phyloP scores from a whole-genome alignment of 1,140 invertebrate species.

The Grapholita molesta region DNA sequence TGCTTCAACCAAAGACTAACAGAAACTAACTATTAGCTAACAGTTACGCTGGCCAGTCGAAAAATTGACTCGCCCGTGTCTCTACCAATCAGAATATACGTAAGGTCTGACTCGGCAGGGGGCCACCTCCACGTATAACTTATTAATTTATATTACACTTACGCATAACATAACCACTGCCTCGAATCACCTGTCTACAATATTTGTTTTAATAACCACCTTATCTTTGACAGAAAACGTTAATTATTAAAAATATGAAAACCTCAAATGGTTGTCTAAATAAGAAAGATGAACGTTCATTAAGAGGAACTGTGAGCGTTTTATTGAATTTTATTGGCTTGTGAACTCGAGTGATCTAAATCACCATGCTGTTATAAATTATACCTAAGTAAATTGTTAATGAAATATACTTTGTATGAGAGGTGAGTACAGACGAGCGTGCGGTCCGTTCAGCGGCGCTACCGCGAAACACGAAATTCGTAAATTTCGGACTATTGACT shows the following conservation, averaged over 20 bases:
- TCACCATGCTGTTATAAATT: constrained; percentile 31
- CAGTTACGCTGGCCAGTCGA: not conserved
- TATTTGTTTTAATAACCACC: constrained; percentile 59
- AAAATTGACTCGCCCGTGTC: not conserved
- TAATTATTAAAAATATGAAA: constrained; percentile 72
- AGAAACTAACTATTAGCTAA: not conserved
- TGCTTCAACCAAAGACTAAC: no score
- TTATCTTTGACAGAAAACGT: constrained; percentile 45
- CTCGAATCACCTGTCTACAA: constrained; percentile 59
- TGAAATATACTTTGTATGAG: constrained; percentile 30
- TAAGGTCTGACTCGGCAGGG: constrained; percentile 43
- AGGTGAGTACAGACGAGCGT: no score
- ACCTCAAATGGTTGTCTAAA: constrained; percentile 51
- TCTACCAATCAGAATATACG: not conserved
- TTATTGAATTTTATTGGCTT: constrained; percentile 48
- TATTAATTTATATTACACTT: constrained; percentile 72
- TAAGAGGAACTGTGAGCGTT: constrained; percentile 49
- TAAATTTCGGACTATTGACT: no score
- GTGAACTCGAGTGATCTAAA: constrained; percentile 24
- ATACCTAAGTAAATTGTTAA: constrained; percentile 31
- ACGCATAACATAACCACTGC: constrained; percentile 46
- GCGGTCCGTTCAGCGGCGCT: no score
- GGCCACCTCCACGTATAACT: constrained; percentile 50
- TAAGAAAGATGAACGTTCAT: constrained; percentile 51
- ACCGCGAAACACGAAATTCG: no score